A percentile compares a stretch with the other conserved stretches of the same genome.
These are phyloP conservation scores for Eledone cirrhosa DNA, from an alignment of 2,888 invertebrate species.

Conservation along the genomic window DNA sequence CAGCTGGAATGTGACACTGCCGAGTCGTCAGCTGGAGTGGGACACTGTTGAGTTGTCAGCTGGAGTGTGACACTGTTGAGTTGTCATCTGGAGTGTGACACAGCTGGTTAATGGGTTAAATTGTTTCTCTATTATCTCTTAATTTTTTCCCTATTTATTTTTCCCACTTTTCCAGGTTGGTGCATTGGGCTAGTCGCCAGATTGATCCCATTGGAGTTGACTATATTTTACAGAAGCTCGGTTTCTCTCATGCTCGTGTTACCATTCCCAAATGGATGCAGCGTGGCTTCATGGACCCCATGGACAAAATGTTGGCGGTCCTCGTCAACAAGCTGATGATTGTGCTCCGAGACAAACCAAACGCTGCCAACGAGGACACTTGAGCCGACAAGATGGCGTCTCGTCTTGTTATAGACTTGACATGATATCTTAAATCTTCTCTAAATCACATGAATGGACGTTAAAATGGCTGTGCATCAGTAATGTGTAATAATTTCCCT, in stretches of 20 bases:
- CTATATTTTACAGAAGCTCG: conserved; percentile 96
- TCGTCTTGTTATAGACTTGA: not conserved
- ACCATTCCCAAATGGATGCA: conserved; percentile 99
- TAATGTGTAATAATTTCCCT: not conserved
- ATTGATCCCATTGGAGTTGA: conserved; percentile 99
- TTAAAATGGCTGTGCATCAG: not conserved
- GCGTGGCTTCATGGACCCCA: conserved; percentile 95
- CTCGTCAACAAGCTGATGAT: conserved; percentile 61
- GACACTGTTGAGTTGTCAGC: too few relatives aligned
- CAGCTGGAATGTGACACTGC: too few relatives aligned
- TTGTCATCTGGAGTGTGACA: too few relatives aligned
- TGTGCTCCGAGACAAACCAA: conserved; percentile 41
- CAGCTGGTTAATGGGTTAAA: too few relatives aligned
- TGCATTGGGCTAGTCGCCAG: conserved; percentile 88
- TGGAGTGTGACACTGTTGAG: too few relatives aligned
- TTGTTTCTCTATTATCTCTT: too few relatives aligned
- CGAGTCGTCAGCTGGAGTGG: too few relatives aligned
- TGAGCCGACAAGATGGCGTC: conserved; percentile 3
- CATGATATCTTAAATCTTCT: not conserved
- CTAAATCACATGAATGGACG: not conserved
- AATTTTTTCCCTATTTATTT: not conserved
- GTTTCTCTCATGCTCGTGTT: conserved; percentile 95
- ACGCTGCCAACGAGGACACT: not conserved
- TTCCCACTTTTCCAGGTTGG: conserved; percentile 54
- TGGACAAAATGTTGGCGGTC: conserved; percentile 80